Percentiles rank a stretch among this genome's conserved stretches.
Conservation (phyloP, 1,140 invertebrate genomes). For the Cydia strobilella region DNA sequence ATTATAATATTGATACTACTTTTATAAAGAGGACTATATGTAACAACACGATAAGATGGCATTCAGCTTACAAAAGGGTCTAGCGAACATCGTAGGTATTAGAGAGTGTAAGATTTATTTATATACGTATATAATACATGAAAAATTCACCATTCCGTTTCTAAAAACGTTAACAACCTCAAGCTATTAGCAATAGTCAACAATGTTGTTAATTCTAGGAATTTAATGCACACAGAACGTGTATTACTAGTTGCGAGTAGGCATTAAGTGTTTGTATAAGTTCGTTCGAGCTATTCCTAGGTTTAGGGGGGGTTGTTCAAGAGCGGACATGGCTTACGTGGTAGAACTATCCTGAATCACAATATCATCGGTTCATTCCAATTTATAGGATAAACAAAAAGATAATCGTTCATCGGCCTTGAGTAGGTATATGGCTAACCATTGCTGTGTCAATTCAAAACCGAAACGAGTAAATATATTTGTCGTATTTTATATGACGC, state of each 20-base stretch:
- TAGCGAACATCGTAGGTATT: constrained; percentile 73
- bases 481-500: not conserved
- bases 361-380: constrained; percentile 15
- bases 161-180: constrained; percentile 79
- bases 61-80: constrained; percentile 75
- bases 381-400: not conserved
- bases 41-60: constrained; percentile 75
- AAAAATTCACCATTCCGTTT: constrained; percentile 75
- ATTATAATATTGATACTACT: constrained; percentile 79
- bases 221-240: constrained; percentile 75
- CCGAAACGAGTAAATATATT: too few species aligned
- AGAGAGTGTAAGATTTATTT: constrained; percentile 70
- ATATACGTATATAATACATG: constrained; percentile 78
- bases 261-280: constrained; percentile 44
- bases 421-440: too few species aligned
- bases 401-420: too few species aligned
- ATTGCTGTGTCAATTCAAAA: too few species aligned
- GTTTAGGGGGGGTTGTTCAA: constrained; percentile 8
- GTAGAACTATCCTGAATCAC: constrained; percentile 20
- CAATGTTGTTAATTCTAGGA: constrained; percentile 78
- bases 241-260: constrained; percentile 55
- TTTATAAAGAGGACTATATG: constrained; percentile 78
- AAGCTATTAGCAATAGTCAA: constrained; percentile 81
- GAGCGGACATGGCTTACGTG: constrained; percentile 21
- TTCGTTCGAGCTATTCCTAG: constrained; percentile 17